Conservation (phyloP, 2,113 vertebrate genomes). For the Ailurus styani region DNA sequence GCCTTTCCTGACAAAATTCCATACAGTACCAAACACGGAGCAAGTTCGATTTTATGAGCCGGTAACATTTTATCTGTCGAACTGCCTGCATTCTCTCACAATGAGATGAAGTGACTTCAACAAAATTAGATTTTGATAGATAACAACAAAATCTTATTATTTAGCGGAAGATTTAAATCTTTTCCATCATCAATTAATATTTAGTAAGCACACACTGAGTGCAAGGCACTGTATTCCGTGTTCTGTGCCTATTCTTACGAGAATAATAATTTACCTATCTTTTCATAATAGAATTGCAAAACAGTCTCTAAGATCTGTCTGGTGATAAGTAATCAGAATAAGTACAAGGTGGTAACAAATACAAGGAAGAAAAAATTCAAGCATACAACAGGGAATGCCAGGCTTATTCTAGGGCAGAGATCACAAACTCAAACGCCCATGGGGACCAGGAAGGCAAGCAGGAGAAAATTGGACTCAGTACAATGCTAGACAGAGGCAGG, state of each 20-base stretch:
- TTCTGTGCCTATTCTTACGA: not conserved
- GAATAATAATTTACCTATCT: slow-evolving; percentile 28
- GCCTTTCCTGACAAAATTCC: not conserved
- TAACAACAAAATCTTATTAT: slow-evolving; percentile 1
- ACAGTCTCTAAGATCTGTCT: not conserved
- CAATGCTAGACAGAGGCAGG: not conserved
- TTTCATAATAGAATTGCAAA: slow-evolving; percentile 38
- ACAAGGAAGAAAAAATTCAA: not conserved
- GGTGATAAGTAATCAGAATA: slow-evolving; percentile 26
- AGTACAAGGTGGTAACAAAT: not conserved
- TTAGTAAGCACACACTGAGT: not conserved
- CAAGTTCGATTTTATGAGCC: not conserved
- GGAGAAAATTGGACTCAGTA: not conserved
- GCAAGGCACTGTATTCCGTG: not conserved
- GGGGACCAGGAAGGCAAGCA: not conserved
- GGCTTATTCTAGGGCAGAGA: not conserved
- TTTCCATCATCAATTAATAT: slow-evolving; percentile 34
- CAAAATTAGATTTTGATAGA: slow-evolving; percentile 41
- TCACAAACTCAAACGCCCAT: not conserved
- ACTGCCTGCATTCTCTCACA: not conserved
- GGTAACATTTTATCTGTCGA: not conserved
- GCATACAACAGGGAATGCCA: not conserved
- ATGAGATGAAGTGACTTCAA: slow-evolving; percentile 3
- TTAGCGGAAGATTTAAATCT: slow-evolving; percentile 13
- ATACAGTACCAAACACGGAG: not conserved